Base-by-base conservation (phyloP, 2,113 vertebrate genomes). In the Tachycineta bicolor region DNA sequence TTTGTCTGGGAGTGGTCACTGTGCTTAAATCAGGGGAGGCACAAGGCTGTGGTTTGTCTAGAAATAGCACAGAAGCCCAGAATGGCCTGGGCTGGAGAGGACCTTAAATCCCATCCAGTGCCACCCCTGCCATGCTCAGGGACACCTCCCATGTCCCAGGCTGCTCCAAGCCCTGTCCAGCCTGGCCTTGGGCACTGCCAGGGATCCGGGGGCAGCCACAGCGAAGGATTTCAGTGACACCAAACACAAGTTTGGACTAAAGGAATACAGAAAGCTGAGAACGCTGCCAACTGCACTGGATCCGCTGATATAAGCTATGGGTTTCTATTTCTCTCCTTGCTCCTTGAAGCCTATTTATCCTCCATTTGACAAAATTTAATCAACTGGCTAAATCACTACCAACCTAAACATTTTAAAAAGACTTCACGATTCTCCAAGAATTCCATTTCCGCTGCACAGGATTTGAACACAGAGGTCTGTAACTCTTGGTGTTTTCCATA, bases 1-100 rank as follows among this genome's bases (percentile, higher is more conserved):
- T 14, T 3, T 19, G 3, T 22, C 56, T 83, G 25, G 19, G 3
- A 58, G 18, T 7, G 33, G 33, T 34, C 41, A 19, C 17, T 50
- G 7, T 9, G 14, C 3, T 9, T 26, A 13, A 49, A 65, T 29
- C 18, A 60, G 24, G 28, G 6, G 16, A 71, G 24, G 5, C 55
- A 58, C 9, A 39, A 52, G 50, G 28, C 33, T 58, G 9, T 24
- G 34, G 6, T 65, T 15, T 56, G 19, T 28, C 24, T n/a, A 15
- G 28, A 80, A 86, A 64, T 1, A 21, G 8, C 6, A 69, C 0
- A 34, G 10, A 49, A 12, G 14, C 43, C 3, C n/a, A 12, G 14
- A 5, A 14, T 18, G 21, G 5, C 2, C 1, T 41, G 74, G 56
- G 33, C 0, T 33, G 28, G 47, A 3, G n/a, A 4, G 8, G n/a